These are phyloP conservation scores for Agonopterix subpropinquella DNA, from an alignment of 2,888 invertebrate species.

Conservation along the genomic window DNA sequence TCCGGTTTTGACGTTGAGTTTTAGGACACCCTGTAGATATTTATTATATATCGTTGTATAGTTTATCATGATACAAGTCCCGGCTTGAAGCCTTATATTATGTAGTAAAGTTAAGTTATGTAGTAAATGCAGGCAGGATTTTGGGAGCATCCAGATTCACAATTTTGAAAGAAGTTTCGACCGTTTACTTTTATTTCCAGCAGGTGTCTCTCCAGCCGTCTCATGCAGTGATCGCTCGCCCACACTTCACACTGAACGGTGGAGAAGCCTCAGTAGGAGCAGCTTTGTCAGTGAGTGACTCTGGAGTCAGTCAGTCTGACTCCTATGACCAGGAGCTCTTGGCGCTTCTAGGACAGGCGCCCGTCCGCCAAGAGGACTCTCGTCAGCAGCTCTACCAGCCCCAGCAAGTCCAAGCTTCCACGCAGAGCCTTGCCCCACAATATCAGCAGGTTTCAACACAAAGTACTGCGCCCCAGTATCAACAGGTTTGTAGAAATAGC, in stretches of 20 bases:
- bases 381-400: slow-evolving; percentile 35
- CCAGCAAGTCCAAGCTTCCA: slow-evolving; percentile 23
- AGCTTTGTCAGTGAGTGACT: slow-evolving; percentile 61
- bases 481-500: slow-evolving; percentile 30
- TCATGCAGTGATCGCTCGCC: slow-evolving; percentile 62
- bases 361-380: slow-evolving; percentile 39
- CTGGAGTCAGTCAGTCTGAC: slow-evolving; percentile 34
- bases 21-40: no score
- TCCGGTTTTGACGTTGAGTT: no score
- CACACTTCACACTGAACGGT: slow-evolving; percentile 53
- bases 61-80: no score
- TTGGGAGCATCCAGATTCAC: no score
- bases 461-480: slow-evolving; percentile 44
- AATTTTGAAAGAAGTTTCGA: no score
- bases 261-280: slow-evolving; percentile 69
- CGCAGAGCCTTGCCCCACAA: slow-evolving; percentile 22
- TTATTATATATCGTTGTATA: no score
- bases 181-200: not conserved
- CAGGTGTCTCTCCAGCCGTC: slow-evolving; percentile 59
- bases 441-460: slow-evolving; percentile 43
- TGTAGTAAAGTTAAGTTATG: no score
- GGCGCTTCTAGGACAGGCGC: slow-evolving; percentile 46
- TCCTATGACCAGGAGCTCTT: slow-evolving; percentile 52
- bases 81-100: no score
- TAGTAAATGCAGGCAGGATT: no score